phyloP scores from a whole-genome alignment of 2,113 vertebrate genomes.

The Struthio camelus region DNA sequence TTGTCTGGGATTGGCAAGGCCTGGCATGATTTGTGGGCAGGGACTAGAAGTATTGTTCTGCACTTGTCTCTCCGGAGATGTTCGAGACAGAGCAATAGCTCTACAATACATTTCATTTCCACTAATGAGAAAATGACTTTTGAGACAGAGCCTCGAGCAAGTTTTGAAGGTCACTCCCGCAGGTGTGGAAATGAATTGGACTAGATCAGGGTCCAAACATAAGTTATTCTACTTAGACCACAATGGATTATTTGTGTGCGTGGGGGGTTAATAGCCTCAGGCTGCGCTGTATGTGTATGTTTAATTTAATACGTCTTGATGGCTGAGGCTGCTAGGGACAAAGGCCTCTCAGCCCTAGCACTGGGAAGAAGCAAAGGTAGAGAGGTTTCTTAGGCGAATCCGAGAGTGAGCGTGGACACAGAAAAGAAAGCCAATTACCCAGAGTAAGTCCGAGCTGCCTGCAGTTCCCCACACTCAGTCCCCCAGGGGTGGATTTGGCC shows the following conservation, averaged over 20 bases:
- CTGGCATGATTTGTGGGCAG: not conserved
- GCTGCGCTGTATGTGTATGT: not conserved
- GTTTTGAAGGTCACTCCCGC: slow-evolving; percentile 29
- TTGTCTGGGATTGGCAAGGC: not conserved
- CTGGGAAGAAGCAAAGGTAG: not conserved
- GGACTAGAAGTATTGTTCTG: not conserved
- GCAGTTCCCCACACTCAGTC: not conserved
- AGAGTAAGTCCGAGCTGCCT: not conserved
- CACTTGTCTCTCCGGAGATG: not conserved
- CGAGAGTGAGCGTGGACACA: not conserved
- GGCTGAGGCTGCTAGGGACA: not conserved
- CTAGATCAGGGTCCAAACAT: not conserved
- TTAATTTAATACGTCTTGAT: slow-evolving; percentile 2
- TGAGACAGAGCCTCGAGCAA: slow-evolving; percentile 33
- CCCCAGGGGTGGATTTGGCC: not conserved
- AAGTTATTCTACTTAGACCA: not conserved
- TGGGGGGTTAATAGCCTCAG: not conserved
- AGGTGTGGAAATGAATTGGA: slow-evolving; percentile 24
- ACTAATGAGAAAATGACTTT: slow-evolving; percentile 12
- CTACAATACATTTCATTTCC: not conserved
- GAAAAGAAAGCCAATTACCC: not conserved
- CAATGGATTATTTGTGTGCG: not conserved
- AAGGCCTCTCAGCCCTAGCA: not conserved
- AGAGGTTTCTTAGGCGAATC: not conserved
- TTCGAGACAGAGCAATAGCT: not conserved